These are phyloP conservation scores for Lepus americanus DNA, from an alignment of 2,113 vertebrate species.

Conservation along the genomic window DNA sequence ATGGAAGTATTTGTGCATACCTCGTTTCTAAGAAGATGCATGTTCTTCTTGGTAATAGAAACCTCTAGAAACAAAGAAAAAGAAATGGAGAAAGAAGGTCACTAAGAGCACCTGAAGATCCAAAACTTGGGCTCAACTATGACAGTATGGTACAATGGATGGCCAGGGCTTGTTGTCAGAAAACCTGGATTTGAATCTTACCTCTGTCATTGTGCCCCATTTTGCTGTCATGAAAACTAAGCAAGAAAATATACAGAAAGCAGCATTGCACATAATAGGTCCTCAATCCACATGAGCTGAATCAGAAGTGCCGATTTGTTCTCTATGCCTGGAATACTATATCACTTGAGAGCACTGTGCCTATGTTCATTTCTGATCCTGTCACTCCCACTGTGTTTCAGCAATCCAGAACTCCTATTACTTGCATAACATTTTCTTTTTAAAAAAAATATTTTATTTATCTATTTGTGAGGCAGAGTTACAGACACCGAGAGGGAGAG, in stretches of 20 bases:
- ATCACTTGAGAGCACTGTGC: neutral
- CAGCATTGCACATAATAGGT: neutral
- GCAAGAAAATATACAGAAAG: neutral
- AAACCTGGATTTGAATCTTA: slow-evolving; percentile 30
- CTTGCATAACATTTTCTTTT: neutral
- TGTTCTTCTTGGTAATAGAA: neutral
- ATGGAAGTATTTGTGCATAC: neutral
- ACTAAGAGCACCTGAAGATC: neutral
- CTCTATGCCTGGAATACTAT: neutral
- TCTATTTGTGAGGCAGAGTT: too few relatives aligned
- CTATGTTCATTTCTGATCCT: neutral
- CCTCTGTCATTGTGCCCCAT: neutral
- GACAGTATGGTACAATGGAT: neutral
- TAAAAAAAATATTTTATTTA: too few relatives aligned
- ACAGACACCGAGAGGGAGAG: too few relatives aligned
- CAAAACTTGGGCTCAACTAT: neutral
- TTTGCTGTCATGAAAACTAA: neutral
- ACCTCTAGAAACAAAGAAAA: neutral
- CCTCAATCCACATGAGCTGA: neutral
- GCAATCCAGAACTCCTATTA: neutral
- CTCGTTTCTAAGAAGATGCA: neutral
- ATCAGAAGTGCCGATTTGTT: neutral
- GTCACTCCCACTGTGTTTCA: neutral
- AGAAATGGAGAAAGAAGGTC: neutral
- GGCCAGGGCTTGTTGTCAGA: neutral